phyloP scores from a whole-genome alignment of 2,888 invertebrate species.

The Agrochola litura region DNA sequence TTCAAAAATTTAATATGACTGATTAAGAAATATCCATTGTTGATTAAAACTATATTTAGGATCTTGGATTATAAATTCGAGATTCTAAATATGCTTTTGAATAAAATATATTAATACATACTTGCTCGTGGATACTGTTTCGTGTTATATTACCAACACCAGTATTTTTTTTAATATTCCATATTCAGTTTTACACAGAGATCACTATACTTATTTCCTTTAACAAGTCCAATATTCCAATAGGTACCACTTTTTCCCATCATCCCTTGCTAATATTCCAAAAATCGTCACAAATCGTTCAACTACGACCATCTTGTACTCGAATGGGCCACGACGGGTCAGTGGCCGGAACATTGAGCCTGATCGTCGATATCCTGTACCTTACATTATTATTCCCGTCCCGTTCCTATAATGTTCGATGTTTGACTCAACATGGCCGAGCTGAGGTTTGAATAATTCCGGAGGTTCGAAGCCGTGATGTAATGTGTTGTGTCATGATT shows the following conservation, averaged over 20 bases:
- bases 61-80: neutral
- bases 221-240: neutral
- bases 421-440: conserved; percentile 14
- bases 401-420: conserved; percentile 36
- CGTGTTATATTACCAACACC: no score
- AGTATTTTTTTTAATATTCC: no score
- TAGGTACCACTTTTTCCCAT: no score
- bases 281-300: neutral
- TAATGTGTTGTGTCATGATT: conserved; percentile 38
- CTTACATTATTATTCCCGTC: conserved; percentile 58
- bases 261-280: neutral
- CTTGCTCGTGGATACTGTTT: no score
- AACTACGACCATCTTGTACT: neutral
- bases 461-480: conserved; percentile 22
- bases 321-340: conserved; percentile 53
- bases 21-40: neutral
- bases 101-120: no score
- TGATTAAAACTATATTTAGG: neutral
- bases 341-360: conserved; percentile 70
- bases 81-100: no score
- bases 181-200: no score
- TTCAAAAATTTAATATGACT: neutral
- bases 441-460: conserved; percentile 39
- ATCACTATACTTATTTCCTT: neutral
- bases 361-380: conserved; percentile 77